These are phyloP conservation scores for Drosophila pallidifrons DNA, from an alignment of 1,140 invertebrate species.

Conservation along the genomic window DNA sequence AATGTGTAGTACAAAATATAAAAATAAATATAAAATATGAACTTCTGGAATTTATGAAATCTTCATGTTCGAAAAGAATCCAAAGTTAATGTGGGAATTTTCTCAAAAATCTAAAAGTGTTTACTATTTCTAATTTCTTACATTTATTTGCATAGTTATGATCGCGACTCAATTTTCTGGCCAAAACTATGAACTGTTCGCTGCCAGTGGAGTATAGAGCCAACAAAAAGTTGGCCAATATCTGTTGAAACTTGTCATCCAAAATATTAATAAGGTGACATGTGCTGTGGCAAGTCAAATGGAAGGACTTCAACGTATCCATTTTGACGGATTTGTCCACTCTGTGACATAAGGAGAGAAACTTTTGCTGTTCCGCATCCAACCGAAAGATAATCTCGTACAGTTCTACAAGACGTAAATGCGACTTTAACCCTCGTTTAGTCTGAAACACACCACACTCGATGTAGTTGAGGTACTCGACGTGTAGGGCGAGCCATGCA, in stretches of 20 bases:
- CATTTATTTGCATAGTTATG: slow-evolving; percentile 14
- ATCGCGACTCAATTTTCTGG: slow-evolving; percentile 22
- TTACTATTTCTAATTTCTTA: slow-evolving; percentile 2
- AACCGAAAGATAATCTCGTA: slow-evolving; percentile 35
- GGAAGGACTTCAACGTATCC: slow-evolving; percentile 23
- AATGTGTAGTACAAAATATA: neutral
- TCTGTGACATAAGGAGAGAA: neutral
- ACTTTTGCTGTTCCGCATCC: slow-evolving; percentile 40
- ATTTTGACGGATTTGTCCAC: neutral
- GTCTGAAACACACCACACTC: slow-evolving; percentile 18
- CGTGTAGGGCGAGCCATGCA: slow-evolving; percentile 39
- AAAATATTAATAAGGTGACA: slow-evolving; percentile 29
- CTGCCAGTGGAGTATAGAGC: neutral
- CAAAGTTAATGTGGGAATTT: neutral
- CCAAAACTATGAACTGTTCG: slow-evolving; percentile 4
- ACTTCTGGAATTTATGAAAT: neutral
- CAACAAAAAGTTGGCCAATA: slow-evolving; percentile 24
- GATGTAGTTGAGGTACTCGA: slow-evolving; percentile 39
- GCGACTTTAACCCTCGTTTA: neutral
- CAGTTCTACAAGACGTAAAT: slow-evolving; percentile 12
- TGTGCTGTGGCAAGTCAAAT: slow-evolving; percentile 34
- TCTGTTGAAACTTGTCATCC: slow-evolving; percentile 17
- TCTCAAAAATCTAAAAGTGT: slow-evolving; percentile 14
- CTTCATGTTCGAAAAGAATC: neutral
- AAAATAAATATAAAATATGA: neutral